phyloP scores from a whole-genome alignment of 2,888 invertebrate genomes.

The Leptopilina syphax region DNA sequence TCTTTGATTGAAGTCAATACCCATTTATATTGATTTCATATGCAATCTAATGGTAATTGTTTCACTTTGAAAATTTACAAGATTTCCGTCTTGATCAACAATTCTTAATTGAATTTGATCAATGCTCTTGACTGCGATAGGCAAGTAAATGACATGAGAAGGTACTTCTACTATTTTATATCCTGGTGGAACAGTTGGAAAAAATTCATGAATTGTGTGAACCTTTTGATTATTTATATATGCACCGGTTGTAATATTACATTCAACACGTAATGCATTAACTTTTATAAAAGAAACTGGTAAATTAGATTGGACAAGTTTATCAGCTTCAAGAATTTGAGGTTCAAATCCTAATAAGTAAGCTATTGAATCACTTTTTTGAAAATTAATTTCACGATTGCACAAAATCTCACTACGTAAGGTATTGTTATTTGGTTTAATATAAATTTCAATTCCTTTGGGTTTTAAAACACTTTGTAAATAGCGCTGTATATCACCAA shows the following conservation, averaged over 20 bases:
- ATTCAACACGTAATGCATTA: constrained; percentile 25
- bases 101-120: constrained; percentile 55
- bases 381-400: constrained; percentile 4
- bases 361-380: constrained; percentile 1
- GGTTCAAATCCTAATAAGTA: neutral
- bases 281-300: constrained; percentile 2
- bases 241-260: constrained; percentile 25
- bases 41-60: constrained; percentile 56
- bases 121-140: constrained; percentile 49
- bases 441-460: neutral
- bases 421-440: constrained; percentile 7
- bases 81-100: constrained; percentile 56
- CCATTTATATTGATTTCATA: constrained; percentile 48
- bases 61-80: constrained; percentile 57
- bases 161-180: constrained; percentile 68
- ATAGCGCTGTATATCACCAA: neutral
- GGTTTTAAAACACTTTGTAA: neutral
- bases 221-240: constrained; percentile 33
- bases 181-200: constrained; percentile 58
- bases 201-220: constrained; percentile 33
- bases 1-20: constrained; percentile 43
- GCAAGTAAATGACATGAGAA: constrained; percentile 22
- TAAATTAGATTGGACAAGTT: neutral
- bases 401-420: constrained; percentile 4
- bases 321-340: neutral